phyloP scores from a whole-genome alignment of 2,888 invertebrate genomes.

The Hypena proboscidalis region DNA sequence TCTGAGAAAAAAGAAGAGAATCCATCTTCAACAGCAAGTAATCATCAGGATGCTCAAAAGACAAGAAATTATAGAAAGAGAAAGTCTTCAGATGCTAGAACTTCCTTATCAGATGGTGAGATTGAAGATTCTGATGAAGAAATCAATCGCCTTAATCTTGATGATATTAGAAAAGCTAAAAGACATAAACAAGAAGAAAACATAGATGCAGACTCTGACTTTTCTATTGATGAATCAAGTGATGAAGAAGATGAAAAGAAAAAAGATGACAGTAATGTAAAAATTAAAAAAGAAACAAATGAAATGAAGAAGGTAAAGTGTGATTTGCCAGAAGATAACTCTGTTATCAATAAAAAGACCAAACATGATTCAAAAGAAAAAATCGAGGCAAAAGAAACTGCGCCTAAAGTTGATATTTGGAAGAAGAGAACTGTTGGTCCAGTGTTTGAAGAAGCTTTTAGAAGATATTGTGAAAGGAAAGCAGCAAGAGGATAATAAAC shows the following conservation, averaged over 20 bases:
- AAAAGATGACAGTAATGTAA: constrained; percentile 31
- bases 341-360: constrained; percentile 24
- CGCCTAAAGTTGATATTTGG: constrained; percentile 90
- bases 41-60: constrained; percentile 48
- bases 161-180: constrained; percentile 69
- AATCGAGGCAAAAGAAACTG: constrained; percentile 36
- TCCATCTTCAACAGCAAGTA: constrained; percentile 9
- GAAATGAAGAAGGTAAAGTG: constrained; percentile 29
- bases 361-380: constrained; percentile 34
- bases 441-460: constrained; percentile 90
- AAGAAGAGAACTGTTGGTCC: constrained; percentile 93
- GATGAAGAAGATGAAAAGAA: constrained; percentile 68
- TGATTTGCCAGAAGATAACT: constrained; percentile 34
- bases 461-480: constrained; percentile 91
- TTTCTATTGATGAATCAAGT: constrained; percentile 88
- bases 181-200: constrained; percentile 83
- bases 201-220: constrained; percentile 90
- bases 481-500: constrained; percentile 74
- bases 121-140: constrained; percentile 77
- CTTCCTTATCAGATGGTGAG: constrained; percentile 70
- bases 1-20: constrained; percentile 12
- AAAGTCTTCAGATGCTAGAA: constrained; percentile 72
- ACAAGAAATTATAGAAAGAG: constrained; percentile 87
- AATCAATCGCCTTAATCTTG: constrained; percentile 72
- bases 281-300: constrained; percentile 29